These are phyloP conservation scores for Clivina fossor DNA, from an alignment of 2,888 invertebrate genomes.

Conservation along the genomic window DNA sequence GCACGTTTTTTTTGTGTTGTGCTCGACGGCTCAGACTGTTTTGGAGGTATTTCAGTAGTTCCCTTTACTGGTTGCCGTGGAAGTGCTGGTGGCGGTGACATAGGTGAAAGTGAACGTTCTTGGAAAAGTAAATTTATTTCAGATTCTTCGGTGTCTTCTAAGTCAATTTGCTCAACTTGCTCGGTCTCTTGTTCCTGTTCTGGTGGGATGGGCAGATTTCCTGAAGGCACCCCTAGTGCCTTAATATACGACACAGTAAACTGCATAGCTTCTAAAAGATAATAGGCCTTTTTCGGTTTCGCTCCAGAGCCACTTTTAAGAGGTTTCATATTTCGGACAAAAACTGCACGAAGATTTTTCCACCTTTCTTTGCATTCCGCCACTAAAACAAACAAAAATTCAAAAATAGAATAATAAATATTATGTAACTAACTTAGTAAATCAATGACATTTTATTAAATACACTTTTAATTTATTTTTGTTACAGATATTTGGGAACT, in stretches of 20 bases:
- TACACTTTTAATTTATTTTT: constrained; percentile 25
- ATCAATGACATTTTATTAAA: too few relatives aligned
- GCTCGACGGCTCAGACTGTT: background rate
- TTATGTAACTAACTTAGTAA: too few relatives aligned
- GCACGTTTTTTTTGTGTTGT: background rate
- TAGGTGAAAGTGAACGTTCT: background rate
- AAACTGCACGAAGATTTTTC: constrained; percentile 36
- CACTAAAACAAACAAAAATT: constrained; percentile 34
- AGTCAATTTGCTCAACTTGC: background rate
- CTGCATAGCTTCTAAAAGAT: constrained; percentile 33
- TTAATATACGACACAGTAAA: constrained; percentile 36
- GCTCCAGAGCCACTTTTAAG: constrained; percentile 23
- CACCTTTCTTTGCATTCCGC: constrained; percentile 36
- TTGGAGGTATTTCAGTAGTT: background rate
- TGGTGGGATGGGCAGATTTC: background rate
- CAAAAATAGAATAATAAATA: too few relatives aligned
- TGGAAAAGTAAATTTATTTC: too few relatives aligned
- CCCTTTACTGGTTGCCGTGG: background rate
- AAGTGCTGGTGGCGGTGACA: background rate
- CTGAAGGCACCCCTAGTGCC: background rate
- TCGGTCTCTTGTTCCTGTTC: constrained; percentile 1
- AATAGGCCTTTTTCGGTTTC: constrained; percentile 35
- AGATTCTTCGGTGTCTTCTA: background rate
- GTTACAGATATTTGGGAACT: constrained; percentile 41
- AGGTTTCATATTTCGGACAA: constrained; percentile 36